Percentiles rank a stretch among this genome's conserved stretches.
Evolutionary conservation across 2,113 vertebrate species (phyloP).

Genomic region (Leuciscus idus): DNA sequence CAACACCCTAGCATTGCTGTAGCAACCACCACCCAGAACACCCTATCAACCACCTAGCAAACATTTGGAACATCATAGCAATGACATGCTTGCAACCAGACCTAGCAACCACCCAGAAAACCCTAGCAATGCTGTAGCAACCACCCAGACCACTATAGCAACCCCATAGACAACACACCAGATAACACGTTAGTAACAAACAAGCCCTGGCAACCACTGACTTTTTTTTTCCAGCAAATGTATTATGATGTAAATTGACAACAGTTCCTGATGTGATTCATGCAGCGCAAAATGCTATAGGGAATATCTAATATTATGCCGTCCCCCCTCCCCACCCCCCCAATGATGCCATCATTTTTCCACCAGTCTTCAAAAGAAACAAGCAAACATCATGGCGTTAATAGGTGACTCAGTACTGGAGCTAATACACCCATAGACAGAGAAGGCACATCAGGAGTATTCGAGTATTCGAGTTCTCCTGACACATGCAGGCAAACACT

Average conservation of each 20-base stretch:
- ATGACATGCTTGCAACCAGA: background rate
- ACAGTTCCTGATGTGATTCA: background rate
- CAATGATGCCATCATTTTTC: conserved; percentile 32
- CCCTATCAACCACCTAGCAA: background rate
- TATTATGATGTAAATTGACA: background rate
- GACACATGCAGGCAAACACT: background rate
- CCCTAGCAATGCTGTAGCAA: background rate
- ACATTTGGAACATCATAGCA: background rate
- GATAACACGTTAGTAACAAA: background rate
- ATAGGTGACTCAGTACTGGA: conserved; percentile 50
- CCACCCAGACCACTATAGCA: background rate
- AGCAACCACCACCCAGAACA: background rate
- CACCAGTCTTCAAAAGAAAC: conserved; percentile 57
- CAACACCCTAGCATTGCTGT: background rate
- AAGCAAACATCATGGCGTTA: conserved; percentile 55
- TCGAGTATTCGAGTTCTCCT: background rate
- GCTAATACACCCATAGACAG: conserved; percentile 19
- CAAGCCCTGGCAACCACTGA: background rate
- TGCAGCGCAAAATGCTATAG: background rate
- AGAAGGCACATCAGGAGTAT: background rate
- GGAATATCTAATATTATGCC: conserved; percentile 21
- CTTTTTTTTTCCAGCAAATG: background rate
- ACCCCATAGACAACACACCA: background rate
- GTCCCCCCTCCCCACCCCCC: background rate
- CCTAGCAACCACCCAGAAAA: background rate